Percentiles rank a stretch among this genome's conserved stretches.
Evolutionary conservation across 2,888 invertebrate species (phyloP).

Genomic region (Scaptomyza flava): DNA sequence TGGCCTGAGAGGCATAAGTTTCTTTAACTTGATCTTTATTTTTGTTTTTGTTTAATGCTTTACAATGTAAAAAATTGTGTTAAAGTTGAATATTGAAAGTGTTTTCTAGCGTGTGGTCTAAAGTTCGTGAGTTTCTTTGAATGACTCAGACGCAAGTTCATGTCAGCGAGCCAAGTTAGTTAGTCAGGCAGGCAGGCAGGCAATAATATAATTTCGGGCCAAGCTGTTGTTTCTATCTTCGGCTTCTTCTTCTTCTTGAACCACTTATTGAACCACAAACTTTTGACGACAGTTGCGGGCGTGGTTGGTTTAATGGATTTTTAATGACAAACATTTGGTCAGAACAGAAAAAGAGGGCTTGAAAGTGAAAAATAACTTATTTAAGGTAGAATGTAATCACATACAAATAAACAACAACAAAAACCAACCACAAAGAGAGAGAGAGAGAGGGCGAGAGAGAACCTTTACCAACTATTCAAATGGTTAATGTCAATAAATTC

Average conservation of each 20-base stretch:
- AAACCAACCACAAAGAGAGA: slow-evolving; percentile 1
- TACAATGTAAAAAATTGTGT: slow-evolving; percentile 60
- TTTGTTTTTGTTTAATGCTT: slow-evolving; percentile 57
- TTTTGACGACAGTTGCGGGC: slow-evolving; percentile 59
- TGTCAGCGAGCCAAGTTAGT: slow-evolving; percentile 10
- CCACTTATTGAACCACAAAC: slow-evolving; percentile 52
- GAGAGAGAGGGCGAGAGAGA: too few species aligned
- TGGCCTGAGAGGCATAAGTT: slow-evolving; percentile 46
- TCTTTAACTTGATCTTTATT: slow-evolving; percentile 1
- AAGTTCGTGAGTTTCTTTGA: slow-evolving; percentile 25
- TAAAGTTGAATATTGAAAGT: slow-evolving; percentile 5
- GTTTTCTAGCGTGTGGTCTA: slow-evolving; percentile 19
- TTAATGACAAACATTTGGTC: slow-evolving; percentile 69
- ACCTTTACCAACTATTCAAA: slow-evolving; percentile 1
- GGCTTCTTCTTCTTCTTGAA: slow-evolving; percentile 1
- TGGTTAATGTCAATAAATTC: neutral
- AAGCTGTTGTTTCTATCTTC: slow-evolving; percentile 33
- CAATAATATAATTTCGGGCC: slow-evolving; percentile 1
- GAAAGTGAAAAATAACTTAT: slow-evolving; percentile 70
- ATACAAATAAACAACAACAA: slow-evolving; percentile 25
- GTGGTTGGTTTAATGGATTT: slow-evolving; percentile 65
- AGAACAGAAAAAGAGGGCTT: slow-evolving; percentile 10
- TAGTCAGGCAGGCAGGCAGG: slow-evolving; percentile 24
- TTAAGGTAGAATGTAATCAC: slow-evolving; percentile 44
- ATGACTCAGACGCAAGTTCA: slow-evolving; percentile 1